Evolutionary conservation across 2,888 invertebrate species (phyloP).

Genomic region (Cistogaster globosa): DNA sequence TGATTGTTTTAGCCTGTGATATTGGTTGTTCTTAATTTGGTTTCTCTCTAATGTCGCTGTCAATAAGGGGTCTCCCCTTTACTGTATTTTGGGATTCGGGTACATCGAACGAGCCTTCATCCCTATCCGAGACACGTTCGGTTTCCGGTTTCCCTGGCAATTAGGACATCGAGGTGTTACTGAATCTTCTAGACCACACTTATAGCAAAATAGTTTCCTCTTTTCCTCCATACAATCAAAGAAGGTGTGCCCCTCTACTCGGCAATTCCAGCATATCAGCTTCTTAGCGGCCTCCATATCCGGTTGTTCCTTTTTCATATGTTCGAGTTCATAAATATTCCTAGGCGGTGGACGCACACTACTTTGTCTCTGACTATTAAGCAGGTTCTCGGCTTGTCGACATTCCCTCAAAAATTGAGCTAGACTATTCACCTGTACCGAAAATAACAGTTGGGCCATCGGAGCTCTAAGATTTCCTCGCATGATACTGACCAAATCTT

Average conservation of each 20-base stretch:
- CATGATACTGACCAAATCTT: not conserved
- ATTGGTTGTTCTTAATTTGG: not conserved
- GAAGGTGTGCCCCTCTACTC: not conserved
- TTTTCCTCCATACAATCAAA: not conserved
- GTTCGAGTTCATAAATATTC: not conserved
- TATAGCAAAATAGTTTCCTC: not conserved
- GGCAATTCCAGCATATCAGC: slow-evolving; percentile 10
- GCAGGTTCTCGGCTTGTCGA: not conserved
- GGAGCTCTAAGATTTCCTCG: not conserved
- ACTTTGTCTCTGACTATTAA: not conserved
- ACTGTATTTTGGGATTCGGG: not conserved
- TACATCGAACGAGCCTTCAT: not conserved
- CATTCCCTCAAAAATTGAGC: not conserved
- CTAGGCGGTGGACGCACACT: not conserved
- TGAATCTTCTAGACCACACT: not conserved
- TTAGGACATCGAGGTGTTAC: not conserved
- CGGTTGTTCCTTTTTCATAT: not conserved
- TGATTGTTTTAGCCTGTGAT: not conserved
- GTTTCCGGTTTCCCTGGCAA: not conserved
- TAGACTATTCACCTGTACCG: not conserved
- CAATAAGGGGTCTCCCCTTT: not conserved
- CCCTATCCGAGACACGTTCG: not conserved
- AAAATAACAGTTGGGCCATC: not conserved
- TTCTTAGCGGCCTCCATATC: not conserved
- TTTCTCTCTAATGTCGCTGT: not conserved